Evolutionary conservation across 2,113 vertebrate species (phyloP).

Genomic region (Peucedramus taeniatus): DNA sequence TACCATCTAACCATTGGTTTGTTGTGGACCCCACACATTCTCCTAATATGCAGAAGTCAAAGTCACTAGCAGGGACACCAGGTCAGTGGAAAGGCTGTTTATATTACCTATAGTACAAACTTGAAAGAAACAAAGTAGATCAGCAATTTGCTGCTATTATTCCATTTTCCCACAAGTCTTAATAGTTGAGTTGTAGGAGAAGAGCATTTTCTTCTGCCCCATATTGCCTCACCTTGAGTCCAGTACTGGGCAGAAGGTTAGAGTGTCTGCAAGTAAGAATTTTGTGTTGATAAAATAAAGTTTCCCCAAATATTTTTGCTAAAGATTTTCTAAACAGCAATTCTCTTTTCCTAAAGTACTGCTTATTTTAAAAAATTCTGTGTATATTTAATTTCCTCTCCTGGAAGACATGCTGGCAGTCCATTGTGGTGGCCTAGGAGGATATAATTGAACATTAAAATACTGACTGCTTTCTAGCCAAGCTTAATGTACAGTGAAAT

Average conservation of each 20-base stretch:
- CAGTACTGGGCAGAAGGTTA: neutral
- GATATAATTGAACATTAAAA: neutral
- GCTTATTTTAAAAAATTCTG: neutral
- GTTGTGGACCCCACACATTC: accelerated
- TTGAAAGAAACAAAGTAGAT: neutral
- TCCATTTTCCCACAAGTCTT: neutral
- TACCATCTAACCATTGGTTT: neutral
- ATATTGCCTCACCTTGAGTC: neutral
- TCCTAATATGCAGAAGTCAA: neutral
- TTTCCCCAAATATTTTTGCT: neutral
- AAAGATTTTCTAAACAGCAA: neutral
- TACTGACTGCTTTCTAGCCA: neutral
- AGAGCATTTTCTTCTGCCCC: neutral
- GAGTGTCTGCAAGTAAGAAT: neutral
- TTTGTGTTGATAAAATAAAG: neutral
- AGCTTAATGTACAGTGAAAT: neutral
- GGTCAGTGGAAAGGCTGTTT: neutral
- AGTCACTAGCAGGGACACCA: neutral
- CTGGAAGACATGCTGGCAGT: neutral
- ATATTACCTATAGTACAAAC: neutral
- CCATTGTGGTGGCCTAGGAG: neutral
- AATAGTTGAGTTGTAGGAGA: neutral
- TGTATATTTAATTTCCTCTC: neutral
- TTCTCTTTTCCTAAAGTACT: neutral
- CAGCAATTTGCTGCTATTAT: neutral